Evolutionary conservation across 2,113 vertebrate genomes (phyloP), one percentile per base, ranked within the genome.

Genomic region (Chionis minor): DNA sequence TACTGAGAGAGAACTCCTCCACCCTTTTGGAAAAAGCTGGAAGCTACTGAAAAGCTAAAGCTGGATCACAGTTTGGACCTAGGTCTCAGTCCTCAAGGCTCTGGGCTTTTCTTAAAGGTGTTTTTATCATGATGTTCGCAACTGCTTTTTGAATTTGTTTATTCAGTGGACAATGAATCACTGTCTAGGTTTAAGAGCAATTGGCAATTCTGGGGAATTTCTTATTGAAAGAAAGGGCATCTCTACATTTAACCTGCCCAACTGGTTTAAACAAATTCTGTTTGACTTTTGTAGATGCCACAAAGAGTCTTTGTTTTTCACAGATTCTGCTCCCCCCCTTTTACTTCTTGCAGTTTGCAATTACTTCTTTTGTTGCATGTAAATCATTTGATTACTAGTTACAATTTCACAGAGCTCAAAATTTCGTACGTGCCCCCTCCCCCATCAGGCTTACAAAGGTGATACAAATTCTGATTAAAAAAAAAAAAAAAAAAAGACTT

Each of bases 271-370:
- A 65, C 15, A 33, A 77, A 78, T 17, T 61, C n/a, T 77, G n/a
- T 73, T 92, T 86, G 30, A 5, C 38, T 88, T 17, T 56, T 61
- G 26, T 32, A 69, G 24, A 58, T 49, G 4, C 11, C 51, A 96
- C 96, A 97, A 95, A 95, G 94, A 51, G 35, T 38, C 75, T 94
- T 97, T 97, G 81, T 97, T 63, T 63, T 12, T 51, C 62, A 66
- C 9, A 20, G 17, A 21, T 38, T 38, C 26, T 24, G 47, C 8
- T 1, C 1, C 1, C 2, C 35, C 78, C 24, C 11, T 71, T 90
- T 91, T 84, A 65, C 58, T 70, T 81, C 62, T 75, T 95, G 70
- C 38, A 42, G 61, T 79, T 77, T 24, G 35, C 54, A 86, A 65
- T 82, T 72, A 10, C 54, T 45, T 45, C 10, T 78, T 84, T 47